Evolutionary conservation across 2,888 invertebrate genomes (phyloP).

Genomic region (Melanargia galathea): DNA sequence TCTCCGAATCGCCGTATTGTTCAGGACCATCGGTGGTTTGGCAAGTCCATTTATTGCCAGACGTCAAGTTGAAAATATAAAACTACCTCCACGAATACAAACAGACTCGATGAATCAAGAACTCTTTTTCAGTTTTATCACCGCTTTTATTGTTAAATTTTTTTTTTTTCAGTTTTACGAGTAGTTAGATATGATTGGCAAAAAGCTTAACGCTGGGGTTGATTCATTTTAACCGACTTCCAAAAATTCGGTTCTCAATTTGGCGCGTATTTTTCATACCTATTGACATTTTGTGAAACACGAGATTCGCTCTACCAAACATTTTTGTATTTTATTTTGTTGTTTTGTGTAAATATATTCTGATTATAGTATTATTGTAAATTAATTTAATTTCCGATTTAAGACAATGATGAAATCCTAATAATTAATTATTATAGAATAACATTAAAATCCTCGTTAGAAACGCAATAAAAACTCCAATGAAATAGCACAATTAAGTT

Average conservation of each 20-base stretch:
- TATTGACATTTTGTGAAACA: no score
- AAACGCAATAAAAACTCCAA: not conserved
- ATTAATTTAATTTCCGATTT: no score
- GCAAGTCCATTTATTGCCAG: conserved; percentile 37
- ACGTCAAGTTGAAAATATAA: conserved; percentile 24
- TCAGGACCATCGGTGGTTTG: conserved; percentile 44
- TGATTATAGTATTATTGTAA: no score
- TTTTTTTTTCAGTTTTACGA: not conserved
- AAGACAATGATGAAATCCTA: not conserved
- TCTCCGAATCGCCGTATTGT: conserved; percentile 12
- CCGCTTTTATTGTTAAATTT: conserved; percentile 15
- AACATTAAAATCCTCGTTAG: not conserved
- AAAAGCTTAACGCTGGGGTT: no score
- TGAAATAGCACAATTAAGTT: conserved; percentile 17
- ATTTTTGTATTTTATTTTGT: no score
- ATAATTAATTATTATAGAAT: not conserved
- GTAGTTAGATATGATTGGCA: no score
- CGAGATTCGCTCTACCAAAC: no score
- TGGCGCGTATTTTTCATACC: no score
- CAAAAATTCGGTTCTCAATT: no score
- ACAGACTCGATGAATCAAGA: conserved; percentile 24
- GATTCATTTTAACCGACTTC: no score
- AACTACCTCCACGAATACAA: conserved; percentile 1
- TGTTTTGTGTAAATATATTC: no score
- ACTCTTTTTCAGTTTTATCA: conserved; percentile 17